Evolutionary conservation across 2,113 vertebrate species (phyloP).

Genomic region (Paraplagusia blochii): DNA sequence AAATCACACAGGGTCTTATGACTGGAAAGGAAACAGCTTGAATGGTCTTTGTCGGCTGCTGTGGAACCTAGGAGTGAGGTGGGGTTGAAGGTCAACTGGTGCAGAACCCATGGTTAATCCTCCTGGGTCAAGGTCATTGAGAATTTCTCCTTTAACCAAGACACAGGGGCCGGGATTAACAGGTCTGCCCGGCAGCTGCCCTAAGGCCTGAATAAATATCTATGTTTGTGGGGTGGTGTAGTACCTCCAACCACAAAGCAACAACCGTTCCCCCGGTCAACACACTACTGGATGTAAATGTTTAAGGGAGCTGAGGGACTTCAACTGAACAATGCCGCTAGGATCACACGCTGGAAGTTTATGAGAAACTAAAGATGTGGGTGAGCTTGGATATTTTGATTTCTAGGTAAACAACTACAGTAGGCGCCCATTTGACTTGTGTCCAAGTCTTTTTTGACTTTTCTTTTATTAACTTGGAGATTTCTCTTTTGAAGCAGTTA

Average conservation of each 20-base stretch:
- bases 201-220: constrained; percentile 76
- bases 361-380: neutral
- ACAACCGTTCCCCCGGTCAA: constrained; percentile 23
- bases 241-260: constrained; percentile 44
- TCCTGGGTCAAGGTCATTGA: constrained; percentile 63
- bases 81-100: constrained; percentile 74
- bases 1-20: constrained; percentile 54
- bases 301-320: constrained; percentile 33
- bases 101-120: constrained; percentile 61
- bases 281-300: constrained; percentile 37
- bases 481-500: too few species aligned
- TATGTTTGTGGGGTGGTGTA: constrained; percentile 57
- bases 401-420: too few species aligned
- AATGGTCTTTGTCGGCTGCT: constrained; percentile 37
- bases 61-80: constrained; percentile 1
- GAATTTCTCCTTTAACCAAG: constrained; percentile 67
- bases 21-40: constrained; percentile 56
- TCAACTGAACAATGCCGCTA: neutral
- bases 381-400: too few species aligned
- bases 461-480: too few species aligned
- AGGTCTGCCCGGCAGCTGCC: constrained; percentile 74
- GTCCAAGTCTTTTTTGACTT: too few species aligned
- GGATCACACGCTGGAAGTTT: neutral
- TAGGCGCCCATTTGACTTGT: too few species aligned
- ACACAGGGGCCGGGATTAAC: constrained; percentile 69